Evolutionary conservation across 2,113 vertebrate species (phyloP).

Genomic region (Ptilorrhoa leucosticta): DNA sequence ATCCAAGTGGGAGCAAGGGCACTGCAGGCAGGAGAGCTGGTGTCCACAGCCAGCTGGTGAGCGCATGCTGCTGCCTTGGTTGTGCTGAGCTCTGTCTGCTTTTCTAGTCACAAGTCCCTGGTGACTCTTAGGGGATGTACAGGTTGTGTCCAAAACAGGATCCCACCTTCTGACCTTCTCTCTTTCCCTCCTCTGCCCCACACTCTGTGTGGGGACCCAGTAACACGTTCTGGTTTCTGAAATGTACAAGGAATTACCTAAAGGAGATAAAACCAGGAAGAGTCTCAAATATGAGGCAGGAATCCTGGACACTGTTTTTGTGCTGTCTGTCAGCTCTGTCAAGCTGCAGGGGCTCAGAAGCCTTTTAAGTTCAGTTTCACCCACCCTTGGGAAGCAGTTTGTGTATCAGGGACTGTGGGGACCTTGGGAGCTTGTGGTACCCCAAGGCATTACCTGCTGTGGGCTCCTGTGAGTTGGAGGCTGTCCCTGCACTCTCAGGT

Average conservation of each 20-base stretch:
- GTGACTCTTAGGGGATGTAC: not conserved
- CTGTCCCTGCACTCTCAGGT: not conserved
- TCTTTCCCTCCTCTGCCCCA: not conserved
- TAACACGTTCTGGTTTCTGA: fast-evolving
- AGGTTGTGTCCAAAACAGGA: not conserved
- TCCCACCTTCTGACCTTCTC: not conserved
- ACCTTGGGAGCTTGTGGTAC: not conserved
- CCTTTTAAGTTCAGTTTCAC: not conserved
- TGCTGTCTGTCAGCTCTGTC: not conserved
- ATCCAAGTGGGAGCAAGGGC: not conserved
- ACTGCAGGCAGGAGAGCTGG: not conserved
- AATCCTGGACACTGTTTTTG: not conserved
- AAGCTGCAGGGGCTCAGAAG: not conserved
- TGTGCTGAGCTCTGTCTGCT: not conserved
- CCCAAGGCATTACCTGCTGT: not conserved
- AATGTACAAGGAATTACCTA: not conserved
- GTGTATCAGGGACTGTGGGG: not conserved
- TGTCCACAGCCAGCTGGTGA: not conserved
- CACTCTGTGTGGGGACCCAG: fast-evolving
- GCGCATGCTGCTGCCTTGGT: not conserved
- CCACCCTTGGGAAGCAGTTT: not conserved
- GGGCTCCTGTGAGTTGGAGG: not conserved
- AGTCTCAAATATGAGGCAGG: not conserved
- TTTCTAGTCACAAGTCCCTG: not conserved
- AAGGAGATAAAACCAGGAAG: not conserved